Conservation (phyloP, 2,797 vertebrate genomes). For the Melanotaenia boesemani region DNA sequence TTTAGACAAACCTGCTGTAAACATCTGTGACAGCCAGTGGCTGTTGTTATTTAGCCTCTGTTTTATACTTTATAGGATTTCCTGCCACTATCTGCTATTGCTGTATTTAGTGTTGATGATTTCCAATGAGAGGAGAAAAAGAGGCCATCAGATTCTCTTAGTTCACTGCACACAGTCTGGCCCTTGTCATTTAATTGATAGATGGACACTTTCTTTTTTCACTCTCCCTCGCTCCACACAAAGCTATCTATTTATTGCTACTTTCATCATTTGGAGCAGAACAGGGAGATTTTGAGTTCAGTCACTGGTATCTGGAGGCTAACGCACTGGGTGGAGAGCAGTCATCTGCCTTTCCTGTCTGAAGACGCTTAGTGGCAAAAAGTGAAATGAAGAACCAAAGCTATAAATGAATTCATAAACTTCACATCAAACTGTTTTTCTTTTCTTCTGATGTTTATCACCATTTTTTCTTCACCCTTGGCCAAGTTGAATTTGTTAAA, state of each 20-base stretch:
- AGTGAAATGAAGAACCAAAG: constrained; percentile 37
- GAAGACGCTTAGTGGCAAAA: constrained; percentile 46
- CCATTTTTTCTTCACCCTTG: background rate
- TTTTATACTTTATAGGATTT: constrained; percentile 71
- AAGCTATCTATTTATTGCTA: constrained; percentile 67
- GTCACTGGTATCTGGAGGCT: constrained; percentile 56
- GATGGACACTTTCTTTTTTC: constrained; percentile 55
- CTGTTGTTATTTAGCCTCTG: constrained; percentile 56
- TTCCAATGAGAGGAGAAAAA: constrained; percentile 68
- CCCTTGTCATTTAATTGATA: constrained; percentile 72
- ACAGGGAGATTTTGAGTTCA: constrained; percentile 61
- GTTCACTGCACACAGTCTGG: constrained; percentile 65
- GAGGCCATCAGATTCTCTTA: constrained; percentile 67
- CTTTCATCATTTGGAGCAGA: constrained; percentile 67
- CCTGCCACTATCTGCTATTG: constrained; percentile 61
- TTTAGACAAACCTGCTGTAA: constrained; percentile 50
- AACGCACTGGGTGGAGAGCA: constrained; percentile 64
- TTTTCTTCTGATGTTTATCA: constrained; percentile 25
- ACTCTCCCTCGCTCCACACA: constrained; percentile 34
- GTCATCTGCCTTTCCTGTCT: constrained; percentile 49
- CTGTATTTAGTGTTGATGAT: constrained; percentile 76
- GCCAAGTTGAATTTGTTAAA: constrained; percentile 28
- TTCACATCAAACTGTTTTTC: constrained; percentile 12
- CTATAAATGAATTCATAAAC: background rate
- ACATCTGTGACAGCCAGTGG: constrained; percentile 61